phyloP scores from a whole-genome alignment of 2,113 vertebrate genomes.

The Laterallus jamaicensis region DNA sequence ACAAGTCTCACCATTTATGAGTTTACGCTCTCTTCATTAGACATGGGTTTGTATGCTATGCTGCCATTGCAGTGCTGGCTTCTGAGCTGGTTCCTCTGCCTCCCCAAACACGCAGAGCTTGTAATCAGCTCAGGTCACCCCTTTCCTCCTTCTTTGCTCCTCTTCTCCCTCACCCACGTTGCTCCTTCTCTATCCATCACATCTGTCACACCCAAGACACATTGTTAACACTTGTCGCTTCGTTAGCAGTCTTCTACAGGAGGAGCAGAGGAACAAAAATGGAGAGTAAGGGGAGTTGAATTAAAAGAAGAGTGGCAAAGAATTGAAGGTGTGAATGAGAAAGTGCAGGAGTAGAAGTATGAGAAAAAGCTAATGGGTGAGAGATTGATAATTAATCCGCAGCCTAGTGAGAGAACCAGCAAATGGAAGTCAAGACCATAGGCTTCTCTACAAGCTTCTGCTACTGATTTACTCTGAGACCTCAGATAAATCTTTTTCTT shows the following conservation, averaged over 20 bases:
- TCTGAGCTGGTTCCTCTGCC: neutral
- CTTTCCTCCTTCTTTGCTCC: neutral
- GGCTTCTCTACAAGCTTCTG: neutral
- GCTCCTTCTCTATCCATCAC: neutral
- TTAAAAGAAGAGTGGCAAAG: neutral
- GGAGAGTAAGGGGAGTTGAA: neutral
- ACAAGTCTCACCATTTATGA: neutral
- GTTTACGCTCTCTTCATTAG: neutral
- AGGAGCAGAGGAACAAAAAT: neutral
- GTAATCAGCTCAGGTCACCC: neutral
- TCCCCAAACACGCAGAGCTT: neutral
- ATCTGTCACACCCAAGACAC: neutral
- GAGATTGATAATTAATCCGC: conserved; percentile 21
- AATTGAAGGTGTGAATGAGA: conserved; percentile 40
- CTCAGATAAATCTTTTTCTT: conserved; percentile 11
- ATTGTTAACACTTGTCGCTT: conserved; percentile 29
- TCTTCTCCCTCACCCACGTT: neutral
- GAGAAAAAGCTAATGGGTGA: conserved; percentile 32
- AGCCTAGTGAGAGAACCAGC: neutral
- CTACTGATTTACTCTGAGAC: neutral
- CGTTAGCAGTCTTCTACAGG: neutral
- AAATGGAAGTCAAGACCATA: neutral
- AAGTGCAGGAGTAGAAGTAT: neutral
- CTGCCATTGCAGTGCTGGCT: neutral
- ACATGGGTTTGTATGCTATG: neutral